A percentile compares a stretch with the other conserved stretches of the same genome.
Conservation (phyloP, 2,797 vertebrate species). For the Crax fasciolata region DNA sequence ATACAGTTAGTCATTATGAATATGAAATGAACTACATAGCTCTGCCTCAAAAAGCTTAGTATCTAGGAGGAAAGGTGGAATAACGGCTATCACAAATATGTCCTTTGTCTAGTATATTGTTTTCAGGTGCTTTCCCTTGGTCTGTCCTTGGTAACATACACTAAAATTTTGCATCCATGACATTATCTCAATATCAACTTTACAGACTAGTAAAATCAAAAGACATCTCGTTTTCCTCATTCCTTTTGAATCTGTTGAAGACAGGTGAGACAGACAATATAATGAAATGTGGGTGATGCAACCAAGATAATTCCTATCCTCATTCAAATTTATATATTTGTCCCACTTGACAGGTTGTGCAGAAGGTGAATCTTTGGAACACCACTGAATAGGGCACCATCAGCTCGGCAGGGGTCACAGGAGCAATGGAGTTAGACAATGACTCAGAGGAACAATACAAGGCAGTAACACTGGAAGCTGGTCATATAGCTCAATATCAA, state of each 20-base stretch:
- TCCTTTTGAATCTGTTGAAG: background rate
- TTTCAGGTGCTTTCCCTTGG: background rate
- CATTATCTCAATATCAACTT: background rate
- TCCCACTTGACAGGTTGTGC: too few species aligned
- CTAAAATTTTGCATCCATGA: fast-evolving
- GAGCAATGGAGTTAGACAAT: too few species aligned
- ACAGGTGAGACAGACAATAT: background rate
- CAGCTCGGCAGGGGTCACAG: too few species aligned
- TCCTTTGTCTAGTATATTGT: background rate
- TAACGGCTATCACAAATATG: background rate
- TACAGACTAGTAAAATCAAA: background rate
- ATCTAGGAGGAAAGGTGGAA: background rate
- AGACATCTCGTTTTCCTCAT: background rate
- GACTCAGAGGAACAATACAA: too few species aligned
- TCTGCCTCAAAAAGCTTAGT: background rate
- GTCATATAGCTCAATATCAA: too few species aligned
- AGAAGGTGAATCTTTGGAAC: too few species aligned
- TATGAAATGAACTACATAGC: background rate
- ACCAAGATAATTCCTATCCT: background rate
- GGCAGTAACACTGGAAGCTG: too few species aligned
- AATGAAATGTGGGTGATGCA: background rate
- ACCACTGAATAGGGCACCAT: too few species aligned
- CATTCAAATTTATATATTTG: background rate
- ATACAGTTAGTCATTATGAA: background rate
- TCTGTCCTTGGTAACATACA: background rate